Conservation (phyloP, 1,140 invertebrate species). For the Temnothorax curvispinosus region DNA sequence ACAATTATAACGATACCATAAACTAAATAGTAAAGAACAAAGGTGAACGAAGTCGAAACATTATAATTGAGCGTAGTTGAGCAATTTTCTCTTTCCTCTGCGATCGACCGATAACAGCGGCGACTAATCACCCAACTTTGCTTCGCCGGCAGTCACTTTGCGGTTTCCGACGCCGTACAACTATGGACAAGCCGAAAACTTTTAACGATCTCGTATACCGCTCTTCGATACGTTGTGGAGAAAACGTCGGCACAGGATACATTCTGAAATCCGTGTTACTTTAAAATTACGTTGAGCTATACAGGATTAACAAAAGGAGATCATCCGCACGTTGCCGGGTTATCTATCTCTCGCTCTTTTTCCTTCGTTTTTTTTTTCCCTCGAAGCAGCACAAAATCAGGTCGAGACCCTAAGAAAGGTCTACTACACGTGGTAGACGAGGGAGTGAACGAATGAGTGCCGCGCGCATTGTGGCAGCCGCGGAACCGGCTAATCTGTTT, state of each 20-base stretch:
- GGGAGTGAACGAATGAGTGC: constrained; percentile 6
- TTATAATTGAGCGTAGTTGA: constrained; percentile 9
- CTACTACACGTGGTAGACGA: constrained; percentile 1
- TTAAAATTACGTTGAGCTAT: not conserved
- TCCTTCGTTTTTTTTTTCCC: not conserved
- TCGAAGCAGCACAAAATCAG: not conserved
- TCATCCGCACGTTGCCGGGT: not conserved
- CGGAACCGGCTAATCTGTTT: constrained; percentile 60
- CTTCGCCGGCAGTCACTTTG: not conserved
- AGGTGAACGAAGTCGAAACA: not conserved
- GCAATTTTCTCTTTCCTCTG: constrained; percentile 6
- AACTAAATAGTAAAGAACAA: not conserved
- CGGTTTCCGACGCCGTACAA: constrained; percentile 24
- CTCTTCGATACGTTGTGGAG: not conserved
- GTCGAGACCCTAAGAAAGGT: not conserved
- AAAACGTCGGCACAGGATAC: not conserved
- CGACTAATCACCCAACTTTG: constrained; percentile 38
- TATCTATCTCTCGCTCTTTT: not conserved
- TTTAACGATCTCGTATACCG: constrained; percentile 23
- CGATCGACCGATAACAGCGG: constrained; percentile 36
- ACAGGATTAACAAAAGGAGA: not conserved
- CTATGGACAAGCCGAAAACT: constrained; percentile 38
- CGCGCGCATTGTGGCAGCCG: not conserved
- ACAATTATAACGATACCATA: not conserved
- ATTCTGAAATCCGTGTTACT: not conserved